phyloP scores from a whole-genome alignment of 1,140 invertebrate species.

The Cotesia vestalis region DNA sequence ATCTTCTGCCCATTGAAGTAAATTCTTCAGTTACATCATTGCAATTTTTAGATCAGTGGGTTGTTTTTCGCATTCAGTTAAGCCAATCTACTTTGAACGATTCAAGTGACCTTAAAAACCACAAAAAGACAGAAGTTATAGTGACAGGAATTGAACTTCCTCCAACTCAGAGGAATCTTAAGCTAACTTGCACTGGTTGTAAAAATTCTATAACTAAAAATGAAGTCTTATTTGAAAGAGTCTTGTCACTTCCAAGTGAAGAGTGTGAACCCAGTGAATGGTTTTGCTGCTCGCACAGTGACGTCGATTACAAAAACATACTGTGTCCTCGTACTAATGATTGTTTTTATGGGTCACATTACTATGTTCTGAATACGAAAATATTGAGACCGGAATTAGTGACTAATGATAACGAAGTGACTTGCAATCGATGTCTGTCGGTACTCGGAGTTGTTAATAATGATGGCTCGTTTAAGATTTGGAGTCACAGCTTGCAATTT shows the following conservation, averaged over 20 bases:
- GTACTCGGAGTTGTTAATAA: not conserved
- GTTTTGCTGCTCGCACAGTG: not conserved
- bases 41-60: not conserved
- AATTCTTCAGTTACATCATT: not conserved
- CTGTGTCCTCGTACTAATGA: not conserved
- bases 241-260: slow-evolving; percentile 6
- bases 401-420: not conserved
- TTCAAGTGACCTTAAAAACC: not conserved
- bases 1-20: not conserved
- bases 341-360: slow-evolving; percentile 4
- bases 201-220: not conserved
- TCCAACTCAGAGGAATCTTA: not conserved
- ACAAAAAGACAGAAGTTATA: not conserved
- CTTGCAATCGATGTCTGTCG: not conserved
- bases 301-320: not conserved
- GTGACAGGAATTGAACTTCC: not conserved
- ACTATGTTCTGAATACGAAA: slow-evolving; percentile 3
- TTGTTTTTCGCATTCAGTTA: not conserved
- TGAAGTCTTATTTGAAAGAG: not conserved
- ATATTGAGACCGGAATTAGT: not conserved
- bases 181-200: not conserved
- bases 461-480: not conserved
- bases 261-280: not conserved
- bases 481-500: not conserved
- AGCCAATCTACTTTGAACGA: not conserved